Conservation (phyloP, 2,113 vertebrate genomes). For the Rhabdomys dilectus region DNA sequence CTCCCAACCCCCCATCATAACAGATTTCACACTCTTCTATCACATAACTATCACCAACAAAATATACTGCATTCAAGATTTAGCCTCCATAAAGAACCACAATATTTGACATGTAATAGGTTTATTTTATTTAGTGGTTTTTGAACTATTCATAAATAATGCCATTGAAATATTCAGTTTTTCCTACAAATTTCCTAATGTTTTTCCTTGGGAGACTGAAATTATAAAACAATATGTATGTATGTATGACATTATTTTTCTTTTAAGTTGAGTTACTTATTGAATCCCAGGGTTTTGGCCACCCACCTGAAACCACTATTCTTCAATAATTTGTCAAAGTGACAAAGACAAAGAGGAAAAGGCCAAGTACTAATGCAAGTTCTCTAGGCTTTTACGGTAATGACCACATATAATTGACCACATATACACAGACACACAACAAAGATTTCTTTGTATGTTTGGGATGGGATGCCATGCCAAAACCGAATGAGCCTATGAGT, state of each 20-base stretch:
- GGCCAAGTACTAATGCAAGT: background rate
- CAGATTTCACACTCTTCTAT: background rate
- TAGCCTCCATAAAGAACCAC: background rate
- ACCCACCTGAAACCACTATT: background rate
- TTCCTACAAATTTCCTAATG: background rate
- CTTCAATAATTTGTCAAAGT: background rate
- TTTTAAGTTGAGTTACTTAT: background rate
- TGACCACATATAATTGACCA: background rate
- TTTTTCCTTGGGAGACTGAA: background rate
- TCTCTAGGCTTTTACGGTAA: background rate
- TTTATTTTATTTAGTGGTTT: background rate
- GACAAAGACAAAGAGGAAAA: background rate
- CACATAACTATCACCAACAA: background rate
- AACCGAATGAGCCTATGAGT: background rate
- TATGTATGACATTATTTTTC: background rate
- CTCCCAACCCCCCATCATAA: fast-evolving
- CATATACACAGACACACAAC: background rate
- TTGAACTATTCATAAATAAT: background rate
- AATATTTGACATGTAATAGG: background rate
- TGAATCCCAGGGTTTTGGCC: background rate
- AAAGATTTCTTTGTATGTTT: background rate
- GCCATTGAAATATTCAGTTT: background rate
- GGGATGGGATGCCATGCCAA: background rate
- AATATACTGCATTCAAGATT: background rate
- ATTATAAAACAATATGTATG: fast-evolving